Conservation (phyloP, 2,888 invertebrate genomes). For the Esperia sulphurella region DNA sequence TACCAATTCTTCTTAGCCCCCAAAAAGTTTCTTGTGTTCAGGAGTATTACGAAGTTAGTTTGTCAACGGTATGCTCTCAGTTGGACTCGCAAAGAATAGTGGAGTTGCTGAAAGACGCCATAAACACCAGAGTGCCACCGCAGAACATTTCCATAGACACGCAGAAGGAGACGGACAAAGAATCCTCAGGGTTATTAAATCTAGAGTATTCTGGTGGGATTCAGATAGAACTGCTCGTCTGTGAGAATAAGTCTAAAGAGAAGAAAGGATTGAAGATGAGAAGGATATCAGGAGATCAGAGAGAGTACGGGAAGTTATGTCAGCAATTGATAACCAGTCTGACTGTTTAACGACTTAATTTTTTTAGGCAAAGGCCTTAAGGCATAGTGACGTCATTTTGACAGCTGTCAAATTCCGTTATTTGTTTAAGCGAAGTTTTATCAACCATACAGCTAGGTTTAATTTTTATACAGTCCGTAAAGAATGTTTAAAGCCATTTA, state of each 20-base stretch:
- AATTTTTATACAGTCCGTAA: too few relatives aligned
- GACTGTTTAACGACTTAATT: constrained; percentile 83
- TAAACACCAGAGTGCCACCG: constrained; percentile 88
- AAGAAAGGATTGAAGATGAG: constrained; percentile 91
- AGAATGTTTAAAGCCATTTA: too few relatives aligned
- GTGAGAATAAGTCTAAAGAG: constrained; percentile 84
- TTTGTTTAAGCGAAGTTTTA: neutral
- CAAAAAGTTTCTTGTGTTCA: constrained; percentile 61
- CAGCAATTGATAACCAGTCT: constrained; percentile 93
- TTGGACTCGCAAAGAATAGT: constrained; percentile 89
- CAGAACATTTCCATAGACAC: constrained; percentile 72
- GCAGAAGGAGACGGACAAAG: constrained; percentile 37
- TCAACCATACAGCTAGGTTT: too few relatives aligned
- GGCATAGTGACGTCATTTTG: constrained; percentile 1
- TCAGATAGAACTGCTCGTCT: constrained; percentile 90
- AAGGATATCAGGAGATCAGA: constrained; percentile 92
- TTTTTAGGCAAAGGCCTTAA: constrained; percentile 1
- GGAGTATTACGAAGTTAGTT: constrained; percentile 84
- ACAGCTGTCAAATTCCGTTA: constrained; percentile 12
- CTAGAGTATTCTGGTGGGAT: constrained; percentile 90
- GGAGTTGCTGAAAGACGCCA: constrained; percentile 87
- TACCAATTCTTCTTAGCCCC: constrained; percentile 62
- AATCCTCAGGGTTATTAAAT: constrained; percentile 77
- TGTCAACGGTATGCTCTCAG: constrained; percentile 89
- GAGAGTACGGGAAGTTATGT: constrained; percentile 92